phyloP scores from a whole-genome alignment of 1,140 invertebrate species.

The Hyposmocoma kahamanoa region DNA sequence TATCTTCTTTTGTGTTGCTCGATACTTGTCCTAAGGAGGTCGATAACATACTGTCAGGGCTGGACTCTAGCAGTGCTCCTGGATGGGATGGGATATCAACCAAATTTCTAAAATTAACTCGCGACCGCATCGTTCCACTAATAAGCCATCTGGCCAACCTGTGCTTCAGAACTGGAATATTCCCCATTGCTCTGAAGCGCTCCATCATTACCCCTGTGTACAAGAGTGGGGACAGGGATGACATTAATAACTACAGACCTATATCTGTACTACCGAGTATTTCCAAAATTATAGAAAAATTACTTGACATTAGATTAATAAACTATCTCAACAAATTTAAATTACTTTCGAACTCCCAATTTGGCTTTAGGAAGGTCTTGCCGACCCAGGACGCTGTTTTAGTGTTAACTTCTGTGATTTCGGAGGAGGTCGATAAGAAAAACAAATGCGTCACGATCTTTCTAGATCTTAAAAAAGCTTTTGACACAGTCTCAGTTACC shows the following conservation, averaged over 20 bases:
- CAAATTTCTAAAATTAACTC: slow-evolving; percentile 8
- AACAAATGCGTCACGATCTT: background rate
- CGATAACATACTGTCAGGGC: background rate
- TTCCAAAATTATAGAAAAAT: slow-evolving; percentile 15
- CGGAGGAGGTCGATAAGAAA: background rate
- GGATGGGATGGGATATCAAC: slow-evolving; percentile 13
- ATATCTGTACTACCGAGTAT: slow-evolving; percentile 13
- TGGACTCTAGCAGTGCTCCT: slow-evolving; percentile 9
- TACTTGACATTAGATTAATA: slow-evolving; percentile 12
- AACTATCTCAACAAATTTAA: slow-evolving; percentile 11
- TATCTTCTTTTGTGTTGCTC: slow-evolving; percentile 10
- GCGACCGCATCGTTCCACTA: slow-evolving; percentile 4
- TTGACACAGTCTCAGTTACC: no score
- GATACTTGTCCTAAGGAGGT: slow-evolving; percentile 10
- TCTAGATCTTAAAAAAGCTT: no score
- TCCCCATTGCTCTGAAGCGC: slow-evolving; percentile 9
- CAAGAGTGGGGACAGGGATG: slow-evolving; percentile 10
- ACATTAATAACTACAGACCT: slow-evolving; percentile 12
- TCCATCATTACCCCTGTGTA: slow-evolving; percentile 13
- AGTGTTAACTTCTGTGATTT: background rate
- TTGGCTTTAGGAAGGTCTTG: slow-evolving; percentile 8
- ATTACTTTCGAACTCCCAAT: slow-evolving; percentile 12
- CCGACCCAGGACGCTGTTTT: background rate
- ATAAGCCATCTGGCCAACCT: slow-evolving; percentile 9
- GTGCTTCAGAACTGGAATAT: slow-evolving; percentile 9